phyloP scores from a whole-genome alignment of 1,140 invertebrate species.

The Drosophila ananassae region DNA sequence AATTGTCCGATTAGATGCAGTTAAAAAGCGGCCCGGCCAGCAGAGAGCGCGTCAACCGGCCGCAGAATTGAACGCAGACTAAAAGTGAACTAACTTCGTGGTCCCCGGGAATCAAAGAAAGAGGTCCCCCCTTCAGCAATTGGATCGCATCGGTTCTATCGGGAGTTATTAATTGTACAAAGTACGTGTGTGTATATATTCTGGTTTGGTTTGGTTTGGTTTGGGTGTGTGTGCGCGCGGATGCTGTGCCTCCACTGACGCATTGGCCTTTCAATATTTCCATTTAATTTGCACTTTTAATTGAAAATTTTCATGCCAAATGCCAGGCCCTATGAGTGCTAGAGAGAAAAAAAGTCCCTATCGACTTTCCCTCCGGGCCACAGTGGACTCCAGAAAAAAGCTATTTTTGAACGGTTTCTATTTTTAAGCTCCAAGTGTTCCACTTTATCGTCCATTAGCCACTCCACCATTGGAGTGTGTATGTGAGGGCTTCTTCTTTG shows the following conservation, averaged over 20 bases:
- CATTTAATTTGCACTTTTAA: constrained; percentile 24
- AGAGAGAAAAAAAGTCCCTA: background rate
- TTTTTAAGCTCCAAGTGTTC: constrained; percentile 34
- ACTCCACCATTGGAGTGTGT: background rate
- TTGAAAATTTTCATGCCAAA: background rate
- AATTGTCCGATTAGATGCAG: constrained; percentile 34
- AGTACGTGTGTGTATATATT: constrained; percentile 4
- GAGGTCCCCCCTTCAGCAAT: background rate
- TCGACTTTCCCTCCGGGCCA: background rate
- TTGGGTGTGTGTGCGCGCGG: constrained; percentile 10
- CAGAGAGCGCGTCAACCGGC: constrained; percentile 3
- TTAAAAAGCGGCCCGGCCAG: constrained; percentile 14
- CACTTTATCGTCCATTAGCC: constrained; percentile 28
- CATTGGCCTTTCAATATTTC: constrained; percentile 6
- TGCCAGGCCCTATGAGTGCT: too few relatives aligned
- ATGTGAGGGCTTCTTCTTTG: constrained; percentile 14
- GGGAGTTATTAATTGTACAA: constrained; percentile 24
- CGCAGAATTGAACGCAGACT: background rate
- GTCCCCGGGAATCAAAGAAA: constrained; percentile 12
- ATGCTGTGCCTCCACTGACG: constrained; percentile 18
- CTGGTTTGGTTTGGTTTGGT: background rate
- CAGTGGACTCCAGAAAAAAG: background rate
- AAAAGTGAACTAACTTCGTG: constrained; percentile 19
- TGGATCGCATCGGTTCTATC: constrained; percentile 7
- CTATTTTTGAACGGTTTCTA: constrained; percentile 16